Base-by-base conservation (phyloP, 92 coral and sea anemone species). In the Heteractis magnifica region DNA sequence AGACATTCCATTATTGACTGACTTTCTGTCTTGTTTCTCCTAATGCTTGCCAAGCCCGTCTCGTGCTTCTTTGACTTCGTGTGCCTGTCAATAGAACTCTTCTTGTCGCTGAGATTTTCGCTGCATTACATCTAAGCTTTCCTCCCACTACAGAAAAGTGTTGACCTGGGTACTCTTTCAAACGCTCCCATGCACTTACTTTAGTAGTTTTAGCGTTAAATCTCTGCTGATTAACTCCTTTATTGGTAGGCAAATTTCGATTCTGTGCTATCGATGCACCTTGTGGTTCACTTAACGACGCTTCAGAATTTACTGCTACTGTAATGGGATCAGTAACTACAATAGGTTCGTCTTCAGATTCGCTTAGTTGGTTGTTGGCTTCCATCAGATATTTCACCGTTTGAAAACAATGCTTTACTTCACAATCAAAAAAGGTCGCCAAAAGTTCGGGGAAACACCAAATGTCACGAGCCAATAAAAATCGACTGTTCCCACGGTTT, bases 291-390 rank as follows among this genome's bases (percentile, higher is more conserved):
- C 88, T 85, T 85, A 77, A 85, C 78, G 88, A 85, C 59, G 88
- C 76, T 84, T 77, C 77, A 84, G 87, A 85, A 85, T 85, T 85
- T 85, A 85, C 83, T 85, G 83, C 88, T 85, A 85, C 64, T 84
- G 77, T 85, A 77, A 78, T 85, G 55, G 87, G 83, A 59, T 13
- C 78, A 77, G 77, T 80, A 77, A 62, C 79, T 26, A 26, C 26
- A 26, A 26, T 26, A 26, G 26, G 26, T 85, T 85, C 83, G 83
- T 85, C 88, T 78, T 71, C 86, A 51, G 86, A 72, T 58, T 82
- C 86, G 71, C 86, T 82, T 51, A 72, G 86, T 44, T 82, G 86
- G 86, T 82, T 70, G 49, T 19, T 82, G n/a, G 86, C 79, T 72
- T 71, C 79, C 79, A 82, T 82, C 56, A 53, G 56, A 7, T 53